Evolutionary conservation across 2,888 invertebrate genomes (phyloP).

Genomic region (Pachymerium ferrugineum): DNA sequence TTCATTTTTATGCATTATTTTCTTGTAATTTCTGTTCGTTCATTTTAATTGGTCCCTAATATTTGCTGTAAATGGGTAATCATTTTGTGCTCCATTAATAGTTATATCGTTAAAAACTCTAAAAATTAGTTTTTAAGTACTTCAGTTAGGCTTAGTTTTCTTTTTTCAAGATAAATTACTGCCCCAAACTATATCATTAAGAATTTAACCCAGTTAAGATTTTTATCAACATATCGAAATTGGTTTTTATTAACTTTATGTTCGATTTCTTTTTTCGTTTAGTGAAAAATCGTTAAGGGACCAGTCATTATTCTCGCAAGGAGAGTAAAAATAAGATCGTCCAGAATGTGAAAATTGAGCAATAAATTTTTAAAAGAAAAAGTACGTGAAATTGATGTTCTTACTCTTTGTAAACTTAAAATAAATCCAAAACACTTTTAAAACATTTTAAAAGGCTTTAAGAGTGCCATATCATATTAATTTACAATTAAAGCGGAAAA

Average conservation of each 20-base stretch:
- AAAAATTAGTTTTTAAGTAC: background rate
- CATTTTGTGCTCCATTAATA: no score
- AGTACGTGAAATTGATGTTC: no score
- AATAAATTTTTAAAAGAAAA: no score
- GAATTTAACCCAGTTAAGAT: background rate
- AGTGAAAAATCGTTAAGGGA: no score
- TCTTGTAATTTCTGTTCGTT: background rate
- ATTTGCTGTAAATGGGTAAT: no score
- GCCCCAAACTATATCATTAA: background rate
- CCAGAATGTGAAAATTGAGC: background rate
- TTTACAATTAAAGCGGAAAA: no score
- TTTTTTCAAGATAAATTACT: background rate
- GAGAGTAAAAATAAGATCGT: background rate
- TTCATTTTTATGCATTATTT: background rate
- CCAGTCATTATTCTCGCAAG: background rate
- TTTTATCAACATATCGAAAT: conserved; percentile 1
- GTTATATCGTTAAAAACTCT: no score
- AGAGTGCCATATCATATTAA: no score
- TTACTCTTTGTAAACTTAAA: no score
- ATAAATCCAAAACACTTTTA: no score
- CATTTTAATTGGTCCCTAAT: background rate
- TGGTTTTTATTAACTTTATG: no score
- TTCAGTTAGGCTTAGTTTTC: background rate
- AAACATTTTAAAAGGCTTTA: no score
- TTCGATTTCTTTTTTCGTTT: background rate